Evolutionary conservation across 2,888 invertebrate species (phyloP).

Genomic region (Merodon equestris): DNA sequence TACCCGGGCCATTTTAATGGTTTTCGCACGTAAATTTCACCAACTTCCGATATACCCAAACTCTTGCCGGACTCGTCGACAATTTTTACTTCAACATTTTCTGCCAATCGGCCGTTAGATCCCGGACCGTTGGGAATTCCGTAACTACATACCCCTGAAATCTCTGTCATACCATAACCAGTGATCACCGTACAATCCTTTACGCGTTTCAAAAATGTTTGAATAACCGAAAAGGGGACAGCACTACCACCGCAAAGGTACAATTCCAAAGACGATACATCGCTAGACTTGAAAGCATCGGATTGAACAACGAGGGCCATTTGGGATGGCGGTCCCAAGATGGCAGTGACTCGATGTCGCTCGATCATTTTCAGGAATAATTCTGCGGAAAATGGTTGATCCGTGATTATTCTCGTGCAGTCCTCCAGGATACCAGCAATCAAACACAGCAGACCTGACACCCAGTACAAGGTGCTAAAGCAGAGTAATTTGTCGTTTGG

Average conservation of each 20-base stretch:
- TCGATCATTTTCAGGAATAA: slow-evolving; percentile 67
- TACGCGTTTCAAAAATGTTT: slow-evolving; percentile 55
- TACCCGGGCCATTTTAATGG: slow-evolving; percentile 67
- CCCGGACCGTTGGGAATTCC: slow-evolving; percentile 37
- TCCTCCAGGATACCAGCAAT: slow-evolving; percentile 57
- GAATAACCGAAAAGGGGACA: slow-evolving; percentile 59
- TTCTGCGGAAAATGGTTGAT: slow-evolving; percentile 59
- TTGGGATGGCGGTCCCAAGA: slow-evolving; percentile 69
- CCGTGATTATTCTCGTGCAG: slow-evolving; percentile 69
- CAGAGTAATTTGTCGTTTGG: slow-evolving; percentile 58
- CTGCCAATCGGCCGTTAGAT: slow-evolving; percentile 57
- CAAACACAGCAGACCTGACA: slow-evolving; percentile 63
- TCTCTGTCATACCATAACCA: slow-evolving; percentile 71
- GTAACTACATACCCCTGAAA: slow-evolving; percentile 32
- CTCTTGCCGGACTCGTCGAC: slow-evolving; percentile 53
- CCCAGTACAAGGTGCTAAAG: slow-evolving; percentile 71
- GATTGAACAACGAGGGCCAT: slow-evolving; percentile 64
- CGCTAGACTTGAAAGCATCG: slow-evolving; percentile 45
- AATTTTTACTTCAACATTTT: slow-evolving; percentile 69
- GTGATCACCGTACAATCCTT: slow-evolving; percentile 48
- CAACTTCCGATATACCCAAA: slow-evolving; percentile 55
- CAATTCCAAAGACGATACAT: slow-evolving; percentile 62
- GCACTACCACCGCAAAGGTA: slow-evolving; percentile 68
- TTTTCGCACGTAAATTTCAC: slow-evolving; percentile 67
- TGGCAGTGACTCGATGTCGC: slow-evolving; percentile 59